Base-by-base conservation (phyloP, 2,113 vertebrate species). In the Triplophysa rosa region DNA sequence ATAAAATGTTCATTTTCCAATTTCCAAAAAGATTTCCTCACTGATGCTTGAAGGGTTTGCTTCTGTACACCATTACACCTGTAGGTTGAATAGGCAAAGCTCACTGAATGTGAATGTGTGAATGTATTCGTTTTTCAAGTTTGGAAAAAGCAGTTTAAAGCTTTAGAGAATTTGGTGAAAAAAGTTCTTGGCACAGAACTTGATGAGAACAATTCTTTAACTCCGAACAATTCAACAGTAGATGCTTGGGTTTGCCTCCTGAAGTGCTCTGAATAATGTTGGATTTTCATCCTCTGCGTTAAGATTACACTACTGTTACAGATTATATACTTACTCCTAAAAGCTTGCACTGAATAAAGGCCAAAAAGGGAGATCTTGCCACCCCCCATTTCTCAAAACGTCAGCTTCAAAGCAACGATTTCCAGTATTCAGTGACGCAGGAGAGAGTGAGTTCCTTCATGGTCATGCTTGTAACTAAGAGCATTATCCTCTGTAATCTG, bases 391-490 rank as follows among this genome's bases (percentile, higher is more conserved):
- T 17, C 14, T 14, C 71, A 47, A 65, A 63, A 17, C 37, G 47
- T 45, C 23, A 42, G 24, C 65, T 77, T 80, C 78, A 77, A 58
- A 83, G 72, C 67, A 47, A n/a, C 67, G 72, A 63, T 78, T 82
- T 65, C 81, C 76, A 67, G 40, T 37, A 71, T 52, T 73, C 49
- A 26, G 52, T 76, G 56, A 58, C 65, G 72, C 73, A 76, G 33
- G 56, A 78, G 65, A 71, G 45, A 58, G 45, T 24, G 45, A 77
- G 80, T 64, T 71, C 45, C 80, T 71, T 65, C 70, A 71, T 66
- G 76, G 81, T 78, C 75, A 82, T 67, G 49, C 61, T 67, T 64
- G 47, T 78, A 62, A 77, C 78, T 82, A 78, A 82, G 81, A 82
- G 67, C 63, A 77, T 82, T 82, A 67, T 77, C 76, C 62, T 54